phyloP scores from a whole-genome alignment of 1,140 invertebrate species.

The Scaptomyza hsui region DNA sequence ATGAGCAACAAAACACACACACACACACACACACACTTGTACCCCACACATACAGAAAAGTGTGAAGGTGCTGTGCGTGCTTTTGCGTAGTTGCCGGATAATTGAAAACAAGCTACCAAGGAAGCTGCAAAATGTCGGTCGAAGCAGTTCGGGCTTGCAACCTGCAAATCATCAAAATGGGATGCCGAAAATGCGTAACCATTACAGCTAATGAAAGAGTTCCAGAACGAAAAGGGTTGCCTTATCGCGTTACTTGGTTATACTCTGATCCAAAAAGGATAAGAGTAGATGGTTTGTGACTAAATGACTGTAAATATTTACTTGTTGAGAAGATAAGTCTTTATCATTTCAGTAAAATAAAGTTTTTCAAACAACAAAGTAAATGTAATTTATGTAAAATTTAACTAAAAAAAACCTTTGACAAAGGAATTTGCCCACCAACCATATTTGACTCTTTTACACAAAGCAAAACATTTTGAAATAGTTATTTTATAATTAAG shows the following conservation, averaged over 20 bases:
- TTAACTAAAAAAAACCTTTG: too few relatives aligned
- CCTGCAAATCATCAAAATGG: slow-evolving; percentile 3
- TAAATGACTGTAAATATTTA: too few relatives aligned
- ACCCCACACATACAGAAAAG: slow-evolving; percentile 2
- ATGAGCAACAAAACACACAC: slow-evolving; percentile 38
- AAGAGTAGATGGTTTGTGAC: neutral
- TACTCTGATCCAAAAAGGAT: neutral
- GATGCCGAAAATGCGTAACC: neutral
- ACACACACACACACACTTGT: slow-evolving; percentile 12
- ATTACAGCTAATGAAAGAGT: slow-evolving; percentile 4
- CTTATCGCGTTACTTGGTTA: neutral
- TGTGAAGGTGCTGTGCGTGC: slow-evolving; percentile 25
- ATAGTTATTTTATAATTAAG: neutral
- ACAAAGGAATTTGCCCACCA: too few relatives aligned
- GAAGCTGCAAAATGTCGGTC: slow-evolving; percentile 17
- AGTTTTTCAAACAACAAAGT: too few relatives aligned
- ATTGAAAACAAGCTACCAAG: slow-evolving; percentile 62
- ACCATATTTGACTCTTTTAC: too few relatives aligned
- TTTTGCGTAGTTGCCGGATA: slow-evolving; percentile 30
- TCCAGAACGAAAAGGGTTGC: neutral
- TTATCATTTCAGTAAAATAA: too few relatives aligned
- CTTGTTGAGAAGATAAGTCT: too few relatives aligned
- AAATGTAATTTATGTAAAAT: too few relatives aligned
- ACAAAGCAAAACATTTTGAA: neutral
- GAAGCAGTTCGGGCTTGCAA: neutral